Evolutionary conservation across 2,888 invertebrate genomes (phyloP), one percentile per base, ranked within the genome.

Genomic region (Blastobasis adustella): DNA sequence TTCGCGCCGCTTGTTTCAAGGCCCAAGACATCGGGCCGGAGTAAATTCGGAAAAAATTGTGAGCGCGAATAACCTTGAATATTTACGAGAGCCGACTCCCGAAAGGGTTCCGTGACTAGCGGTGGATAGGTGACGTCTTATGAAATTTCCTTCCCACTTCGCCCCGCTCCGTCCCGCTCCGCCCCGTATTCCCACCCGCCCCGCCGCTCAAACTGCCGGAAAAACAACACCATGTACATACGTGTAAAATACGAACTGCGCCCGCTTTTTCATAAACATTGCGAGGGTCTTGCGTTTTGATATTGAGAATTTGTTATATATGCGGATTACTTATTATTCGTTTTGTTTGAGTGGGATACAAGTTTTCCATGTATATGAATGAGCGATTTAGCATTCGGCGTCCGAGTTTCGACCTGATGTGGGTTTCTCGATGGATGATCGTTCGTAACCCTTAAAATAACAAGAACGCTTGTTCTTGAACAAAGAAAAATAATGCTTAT

Each of bases 1-100:
- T 23, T 23, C 23, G 23, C 8, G 45, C 40, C 71, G 60, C 65
- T 48, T 47, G 43, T 59, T 66, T 62, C 52, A 55, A 64, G 63
- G 73, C 75, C 68, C 55, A 59, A 23, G 56, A 52, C 57, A 54
- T 64, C 60, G 64, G 63, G 59, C 59, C 55, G 51, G 58, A 78
- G 74, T 72, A 73, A 75, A 79, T 80, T 79, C 71, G 59, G 60
- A 73, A 77, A 78, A 79, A 80, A 80, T 65, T 73, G 75, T 71
- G 70, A 73, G 70, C 71, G 62, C 65, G 65, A 71, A 69, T 79
- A 79, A 74, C 78, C 79, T 80, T 77, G 80, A 80, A 82, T 82
- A 82, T 82, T 82, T 78, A 82, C 49, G 49, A 73, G 71, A 60
- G 58, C 62, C 57, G 53, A 58, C 56, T 68, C 69, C 73, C 74